Conservation (phyloP, 1,140 invertebrate genomes). For the Coenobita brevimanus region DNA sequence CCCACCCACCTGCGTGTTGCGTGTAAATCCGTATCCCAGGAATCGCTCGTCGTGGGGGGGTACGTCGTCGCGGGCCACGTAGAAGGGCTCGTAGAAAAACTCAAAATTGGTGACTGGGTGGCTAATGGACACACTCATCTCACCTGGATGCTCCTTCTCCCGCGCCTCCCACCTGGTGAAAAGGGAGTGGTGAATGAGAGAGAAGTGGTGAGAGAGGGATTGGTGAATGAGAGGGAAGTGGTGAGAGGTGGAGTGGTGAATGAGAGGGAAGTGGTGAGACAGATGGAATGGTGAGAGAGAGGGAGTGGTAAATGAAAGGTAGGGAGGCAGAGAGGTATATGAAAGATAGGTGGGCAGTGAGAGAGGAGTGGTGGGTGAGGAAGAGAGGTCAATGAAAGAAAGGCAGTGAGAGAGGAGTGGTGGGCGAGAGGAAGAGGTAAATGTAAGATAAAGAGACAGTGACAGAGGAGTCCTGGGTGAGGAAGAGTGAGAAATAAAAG, state of each 20-base stretch:
- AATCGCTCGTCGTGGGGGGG: conserved; percentile 94
- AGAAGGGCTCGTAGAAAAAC: conserved; percentile 95
- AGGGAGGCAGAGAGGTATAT: no score
- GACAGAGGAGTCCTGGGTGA: no score
- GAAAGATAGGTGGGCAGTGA: not conserved
- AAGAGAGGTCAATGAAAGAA: no score
- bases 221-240: not conserved
- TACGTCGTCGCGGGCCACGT: conserved; percentile 86
- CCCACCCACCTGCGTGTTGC: conserved; percentile 89
- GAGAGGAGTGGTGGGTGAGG: not conserved
- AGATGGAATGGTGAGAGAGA: not conserved
- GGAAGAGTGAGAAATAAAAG: no score
- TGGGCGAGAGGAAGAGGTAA: no score
- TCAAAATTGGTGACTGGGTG: conserved; percentile 89
- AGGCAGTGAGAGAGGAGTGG: no score
- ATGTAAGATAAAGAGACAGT: no score
- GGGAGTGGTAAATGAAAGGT: not conserved
- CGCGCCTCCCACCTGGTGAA: conserved; percentile 75
- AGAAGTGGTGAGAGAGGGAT: not conserved
- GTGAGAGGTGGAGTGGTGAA: no score
- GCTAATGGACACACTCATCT: conserved; percentile 78
- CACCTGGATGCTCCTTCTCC: conserved; percentile 72
- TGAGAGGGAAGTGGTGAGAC: not conserved
- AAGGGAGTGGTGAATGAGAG: not conserved
- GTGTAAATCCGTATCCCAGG: conserved; percentile 94